Evolutionary conservation across 2,888 invertebrate genomes (phyloP), one percentile per base, ranked within the genome.

Genomic region (Drosophila anomalata): DNA sequence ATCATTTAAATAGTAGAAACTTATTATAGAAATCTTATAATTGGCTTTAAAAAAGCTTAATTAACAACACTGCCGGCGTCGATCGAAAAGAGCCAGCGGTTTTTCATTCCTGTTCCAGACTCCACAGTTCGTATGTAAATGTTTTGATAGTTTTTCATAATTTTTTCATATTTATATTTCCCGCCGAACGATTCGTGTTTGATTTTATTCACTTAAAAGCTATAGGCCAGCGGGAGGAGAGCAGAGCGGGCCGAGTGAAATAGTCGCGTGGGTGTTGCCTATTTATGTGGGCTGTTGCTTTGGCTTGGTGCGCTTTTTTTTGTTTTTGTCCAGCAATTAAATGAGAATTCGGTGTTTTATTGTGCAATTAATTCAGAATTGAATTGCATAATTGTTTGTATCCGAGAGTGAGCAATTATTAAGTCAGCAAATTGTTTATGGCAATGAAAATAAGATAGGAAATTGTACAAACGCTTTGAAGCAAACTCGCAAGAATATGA

Each of bases 101-200:
- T 60, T 46, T 41, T 29, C 39, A 51, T 14, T 65, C 57, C n/a
- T 26, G 6, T 44, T 29, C 29, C 79, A 60, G 53, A 61, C 52
- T 57, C 59, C 54, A 63, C 66, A 63, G 70, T 63, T 61, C 71
- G 72, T 81, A 81, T 86, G 81, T 87, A 89, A 89, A 89, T 87
- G 85, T 87, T 87, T 87, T 87, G 89, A 88, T 88, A 80, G 89
- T 88, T 80, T 79, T 87, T 78, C 87, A 87, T 78, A 81, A 78
- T 86, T 87, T 86, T 31, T 81, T 76, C 59, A 39, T 54, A 53
- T 72, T 53, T 72, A 50, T 55, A 55, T 58, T 51, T 66, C 53
- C 39, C 58, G 58, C 39, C 58, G 20, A 29, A 46, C 63, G 57
- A 75, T 58, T 73, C 76, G 73, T 79, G 81, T 84, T 86, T 78